Base-by-base conservation (phyloP, 2,888 invertebrate species). In the Drosophila borborema region DNA sequence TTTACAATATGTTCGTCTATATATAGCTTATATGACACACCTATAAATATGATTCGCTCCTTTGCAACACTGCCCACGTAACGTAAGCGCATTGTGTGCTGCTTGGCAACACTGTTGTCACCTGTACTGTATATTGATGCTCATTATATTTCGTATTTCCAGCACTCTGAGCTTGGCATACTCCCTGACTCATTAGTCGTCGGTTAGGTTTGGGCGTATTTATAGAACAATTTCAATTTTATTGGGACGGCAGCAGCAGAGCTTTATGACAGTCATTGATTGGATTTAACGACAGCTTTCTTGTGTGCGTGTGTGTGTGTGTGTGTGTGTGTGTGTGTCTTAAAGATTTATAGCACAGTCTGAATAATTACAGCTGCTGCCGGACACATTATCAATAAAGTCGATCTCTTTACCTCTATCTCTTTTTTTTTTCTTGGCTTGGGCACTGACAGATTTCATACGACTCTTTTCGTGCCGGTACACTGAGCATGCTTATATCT, bases 221-320 rank as follows among this genome's bases (percentile, higher is more conserved):
- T 53, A 34, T 46, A 53, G 51, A 61, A 58, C 31, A 59, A 31
- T 51, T 70, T 2, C 20, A 18, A 48, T 41, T 49, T 8, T 23
- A 34, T 28, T 10, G 49, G 20, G 14, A 38, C 56, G 40, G 51
- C 74, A 64, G 75, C 75, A 54, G 60, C 51, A 8, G 28, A 58
- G 53, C 53, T 72, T 74, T 69, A 53, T 60, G 68, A 18, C 45
- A 5, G 43, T 23, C 45, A 62, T 68, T 69, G 74, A 73, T 77
- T 75, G 58, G 20, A 3, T 53, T 58, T 61, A 61, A 77, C 45
- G 56, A 40, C 48, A 45, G 70, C 76, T 79, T 64, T 79, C 63
- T 43, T 0, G 28, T 28, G 28, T 28, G 28, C 28, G 28, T 28
- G 48, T 46, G 5, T 20, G 20, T 20, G 28, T 4, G 28, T 28